Percentiles rank a stretch among this genome's conserved stretches.
Conservation (phyloP, 23 tunicate species). For the Diplosoma virens region DNA sequence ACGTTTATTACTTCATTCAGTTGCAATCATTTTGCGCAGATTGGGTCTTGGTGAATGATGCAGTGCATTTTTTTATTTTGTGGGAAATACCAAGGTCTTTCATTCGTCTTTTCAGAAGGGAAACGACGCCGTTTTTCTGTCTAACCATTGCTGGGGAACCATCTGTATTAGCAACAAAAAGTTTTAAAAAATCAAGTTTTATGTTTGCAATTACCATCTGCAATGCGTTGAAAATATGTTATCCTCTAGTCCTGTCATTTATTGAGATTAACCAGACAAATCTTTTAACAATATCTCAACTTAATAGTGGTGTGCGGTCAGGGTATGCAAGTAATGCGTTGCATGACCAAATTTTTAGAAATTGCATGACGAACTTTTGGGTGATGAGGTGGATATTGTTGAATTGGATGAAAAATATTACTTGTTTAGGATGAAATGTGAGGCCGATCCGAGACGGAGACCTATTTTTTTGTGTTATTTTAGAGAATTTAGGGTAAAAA, state of each 20-base stretch:
- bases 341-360: too few species aligned
- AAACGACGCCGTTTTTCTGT: not conserved
- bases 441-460: too few species aligned
- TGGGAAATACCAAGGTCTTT: not conserved
- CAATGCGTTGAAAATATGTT: not conserved
- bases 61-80: not conserved
- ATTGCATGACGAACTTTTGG: too few species aligned
- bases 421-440: too few species aligned
- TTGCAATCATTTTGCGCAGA: too few species aligned
- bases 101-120: not conserved
- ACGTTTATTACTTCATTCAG: not conserved
- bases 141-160: not conserved
- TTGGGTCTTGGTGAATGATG: too few species aligned
- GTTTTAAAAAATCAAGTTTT: not conserved
- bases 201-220: not conserved
- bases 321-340: not conserved
- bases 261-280: not conserved
- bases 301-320: not conserved
- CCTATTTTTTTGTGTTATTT: too few species aligned
- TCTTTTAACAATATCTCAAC: not conserved
- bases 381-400: too few species aligned
- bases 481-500: too few species aligned
- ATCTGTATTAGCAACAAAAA: not conserved
- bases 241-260: not conserved
- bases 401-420: too few species aligned